These are phyloP conservation scores for Prosapia bicincta DNA, from an alignment of 2,888 invertebrate species.

Conservation along the genomic window DNA sequence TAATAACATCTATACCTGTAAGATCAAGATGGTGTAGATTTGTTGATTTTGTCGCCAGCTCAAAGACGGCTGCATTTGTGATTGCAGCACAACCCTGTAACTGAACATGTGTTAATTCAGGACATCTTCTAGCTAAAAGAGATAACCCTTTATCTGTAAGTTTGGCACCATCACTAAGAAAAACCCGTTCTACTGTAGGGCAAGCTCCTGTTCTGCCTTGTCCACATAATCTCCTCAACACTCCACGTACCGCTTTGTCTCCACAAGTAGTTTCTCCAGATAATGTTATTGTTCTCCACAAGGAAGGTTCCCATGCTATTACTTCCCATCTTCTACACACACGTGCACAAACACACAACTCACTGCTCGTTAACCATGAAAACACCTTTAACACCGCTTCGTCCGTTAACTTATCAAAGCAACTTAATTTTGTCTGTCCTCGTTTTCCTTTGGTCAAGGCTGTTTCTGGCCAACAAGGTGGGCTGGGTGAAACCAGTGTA, in stretches of 20 bases:
- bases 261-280: constrained; percentile 59
- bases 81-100: constrained; percentile 70
- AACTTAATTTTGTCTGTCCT: constrained; percentile 14
- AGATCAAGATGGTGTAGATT: constrained; percentile 82
- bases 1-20: no score
- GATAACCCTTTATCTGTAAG: constrained; percentile 76
- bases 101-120: constrained; percentile 76
- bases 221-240: constrained; percentile 61
- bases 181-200: constrained; percentile 62
- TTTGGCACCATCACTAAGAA: constrained; percentile 64
- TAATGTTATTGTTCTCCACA: constrained; percentile 68
- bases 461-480: constrained; percentile 31
- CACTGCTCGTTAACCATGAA: constrained; percentile 64
- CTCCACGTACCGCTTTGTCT: constrained; percentile 59
- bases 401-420: constrained; percentile 53
- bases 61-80: constrained; percentile 72
- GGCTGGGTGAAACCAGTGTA: constrained; percentile 63
- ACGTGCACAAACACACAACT: constrained; percentile 68
- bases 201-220: constrained; percentile 65
- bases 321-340: constrained; percentile 74
- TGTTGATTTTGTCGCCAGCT: constrained; percentile 72
- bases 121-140: constrained; percentile 72
- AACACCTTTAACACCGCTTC: constrained; percentile 66
- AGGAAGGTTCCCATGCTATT: constrained; percentile 70
- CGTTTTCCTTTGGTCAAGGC: constrained; percentile 30